Base-by-base conservation (phyloP, 2,888 invertebrate genomes). In the Linnaemya vulpina region DNA sequence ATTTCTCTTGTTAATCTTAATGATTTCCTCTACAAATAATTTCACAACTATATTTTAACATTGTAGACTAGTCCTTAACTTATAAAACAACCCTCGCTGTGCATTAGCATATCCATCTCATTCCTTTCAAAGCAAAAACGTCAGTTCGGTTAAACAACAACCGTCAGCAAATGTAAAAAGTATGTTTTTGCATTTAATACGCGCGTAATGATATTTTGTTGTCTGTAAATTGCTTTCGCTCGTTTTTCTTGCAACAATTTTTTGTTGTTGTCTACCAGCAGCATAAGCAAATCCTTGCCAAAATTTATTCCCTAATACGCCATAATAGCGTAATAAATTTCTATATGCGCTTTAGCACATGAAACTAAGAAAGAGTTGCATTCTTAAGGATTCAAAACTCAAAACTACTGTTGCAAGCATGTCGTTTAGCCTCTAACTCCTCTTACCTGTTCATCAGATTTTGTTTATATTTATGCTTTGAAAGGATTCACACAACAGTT, bases 161-260 rank as follows among this genome's bases (percentile, higher is more conserved):
- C 78, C 71, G 82, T 79, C 78, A 79, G 74, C 70, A 85, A 85
- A 85, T 82, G 85, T 53, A 65, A 82, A 85, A 82, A 85, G 65
- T 82, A 85, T 85, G 85, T 85, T 82, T 79, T 71, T 75, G 82
- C 82, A 67, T 74, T 74, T 17, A 46, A n/a, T 25, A 65, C 7
- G 4, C 13, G 49, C n/a, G 5, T 46, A 22, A 20, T 38, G 13
- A 17, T 49, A 17, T 17, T 55, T 13, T 53, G 20, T 58, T 51
- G 55, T 40, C 55, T 51, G 55, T 40, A 30, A 1, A 17, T 68
- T 60, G 70, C 53, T 46, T 67, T 46, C 30, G 3, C 22, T 25
- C 38, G 9, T 60, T 79, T 55, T 76, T 73, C 35, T 38, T 51
- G 46, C 20, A 20, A 13, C 17, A 22, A n/a, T 40, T 46, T 81